Conservation (phyloP, 2,888 invertebrate species). For the Thelaira solivaga region DNA sequence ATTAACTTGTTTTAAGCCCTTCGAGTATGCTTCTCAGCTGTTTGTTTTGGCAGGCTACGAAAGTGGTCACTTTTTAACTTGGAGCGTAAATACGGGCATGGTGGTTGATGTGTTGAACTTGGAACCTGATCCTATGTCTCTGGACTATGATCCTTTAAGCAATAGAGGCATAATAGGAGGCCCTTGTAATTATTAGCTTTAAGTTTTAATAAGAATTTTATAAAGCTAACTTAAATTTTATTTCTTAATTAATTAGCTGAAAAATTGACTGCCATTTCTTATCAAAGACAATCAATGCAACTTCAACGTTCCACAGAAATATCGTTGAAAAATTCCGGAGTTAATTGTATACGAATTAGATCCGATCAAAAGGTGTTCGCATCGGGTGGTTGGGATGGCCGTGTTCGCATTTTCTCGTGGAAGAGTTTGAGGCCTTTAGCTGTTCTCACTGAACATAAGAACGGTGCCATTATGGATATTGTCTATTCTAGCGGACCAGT, state of each 20-base stretch:
- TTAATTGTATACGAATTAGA: conserved; percentile 83
- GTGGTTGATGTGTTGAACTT: conserved; percentile 72
- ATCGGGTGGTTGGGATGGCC: conserved; percentile 87
- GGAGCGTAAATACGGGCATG: conserved; percentile 82
- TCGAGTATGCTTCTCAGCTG: conserved; percentile 77
- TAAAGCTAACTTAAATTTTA: not conserved
- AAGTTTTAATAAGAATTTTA: not conserved
- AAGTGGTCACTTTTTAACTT: conserved; percentile 84
- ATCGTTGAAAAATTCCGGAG: conserved; percentile 85
- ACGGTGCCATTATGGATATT: conserved; percentile 84
- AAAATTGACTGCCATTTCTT: conserved; percentile 72
- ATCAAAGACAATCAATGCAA: conserved; percentile 73
- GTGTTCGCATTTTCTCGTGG: conserved; percentile 87
- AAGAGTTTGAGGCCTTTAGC: conserved; percentile 85
- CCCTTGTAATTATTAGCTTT: conserved; percentile 65
- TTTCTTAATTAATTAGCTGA: conserved; percentile 64
- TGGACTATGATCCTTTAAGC: conserved; percentile 83
- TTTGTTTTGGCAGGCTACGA: conserved; percentile 85
- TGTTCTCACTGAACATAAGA: conserved; percentile 85
- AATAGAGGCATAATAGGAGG: conserved; percentile 83
- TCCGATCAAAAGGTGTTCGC: conserved; percentile 85
- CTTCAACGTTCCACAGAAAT: conserved; percentile 79
- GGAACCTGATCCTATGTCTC: conserved; percentile 83
- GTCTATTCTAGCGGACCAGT: conserved; percentile 83
- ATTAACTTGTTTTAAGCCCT: conserved; percentile 80